Conservation (phyloP, 2,113 vertebrate species). For the Clinocottus analis region DNA sequence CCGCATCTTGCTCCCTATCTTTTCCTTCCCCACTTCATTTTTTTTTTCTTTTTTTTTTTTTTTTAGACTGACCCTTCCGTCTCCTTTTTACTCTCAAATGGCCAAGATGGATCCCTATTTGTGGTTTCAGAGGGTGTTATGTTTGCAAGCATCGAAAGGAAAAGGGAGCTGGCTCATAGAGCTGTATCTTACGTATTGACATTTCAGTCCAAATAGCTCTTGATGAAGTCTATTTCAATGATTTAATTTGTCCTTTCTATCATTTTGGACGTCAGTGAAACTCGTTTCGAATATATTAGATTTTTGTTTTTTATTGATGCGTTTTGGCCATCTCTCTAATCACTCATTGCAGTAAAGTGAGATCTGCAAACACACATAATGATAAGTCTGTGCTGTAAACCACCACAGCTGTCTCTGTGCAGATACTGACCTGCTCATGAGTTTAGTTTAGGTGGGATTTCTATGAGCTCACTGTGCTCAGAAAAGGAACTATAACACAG, state of each 20-base stretch:
- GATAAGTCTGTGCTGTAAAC: not conserved
- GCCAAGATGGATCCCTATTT: slow-evolving; percentile 26
- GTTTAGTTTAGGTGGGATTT: not conserved
- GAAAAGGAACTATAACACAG: not conserved
- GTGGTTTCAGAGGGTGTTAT: slow-evolving; percentile 26
- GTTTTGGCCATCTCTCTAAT: not conserved
- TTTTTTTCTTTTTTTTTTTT: slow-evolving; percentile 77
- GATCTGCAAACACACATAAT: not conserved
- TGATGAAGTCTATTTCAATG: not conserved
- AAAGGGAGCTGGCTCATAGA: slow-evolving; percentile 1
- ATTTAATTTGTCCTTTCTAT: not conserved
- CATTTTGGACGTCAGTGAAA: not conserved
- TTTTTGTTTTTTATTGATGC: slow-evolving; percentile 4
- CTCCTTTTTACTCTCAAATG: slow-evolving; percentile 49
- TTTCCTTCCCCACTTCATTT: slow-evolving; percentile 65
- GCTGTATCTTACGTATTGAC: slow-evolving; percentile 4
- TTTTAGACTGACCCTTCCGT: slow-evolving; percentile 69
- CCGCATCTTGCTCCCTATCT: slow-evolving; percentile 70
- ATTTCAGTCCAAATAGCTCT: not conserved
- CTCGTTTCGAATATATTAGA: not conserved
- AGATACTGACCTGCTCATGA: not conserved
- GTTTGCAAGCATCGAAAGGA: slow-evolving; percentile 26
- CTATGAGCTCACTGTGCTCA: not conserved
- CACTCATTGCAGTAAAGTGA: not conserved
- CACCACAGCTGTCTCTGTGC: too few relatives aligned